Evolutionary conservation across 92 coral and sea anemone species (phyloP), one percentile per base, ranked within the genome.

Genomic region (Blastomussa wellsi): DNA sequence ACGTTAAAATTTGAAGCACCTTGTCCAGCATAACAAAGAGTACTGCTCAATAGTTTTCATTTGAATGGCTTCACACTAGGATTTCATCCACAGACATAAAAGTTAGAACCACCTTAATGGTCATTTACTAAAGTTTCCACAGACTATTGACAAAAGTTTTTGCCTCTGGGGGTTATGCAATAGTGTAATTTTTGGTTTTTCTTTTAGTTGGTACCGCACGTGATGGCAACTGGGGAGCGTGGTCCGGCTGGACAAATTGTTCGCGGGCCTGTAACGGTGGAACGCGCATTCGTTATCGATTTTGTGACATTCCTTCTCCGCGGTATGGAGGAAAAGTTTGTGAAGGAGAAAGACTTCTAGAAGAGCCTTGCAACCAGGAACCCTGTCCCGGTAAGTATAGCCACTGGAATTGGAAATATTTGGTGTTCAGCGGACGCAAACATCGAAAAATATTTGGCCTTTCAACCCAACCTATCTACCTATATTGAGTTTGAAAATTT

Each of bases 171-270:
- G n/a, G n/a, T n/a, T n/a, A n/a, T n/a, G n/a, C n/a, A n/a, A n/a
- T n/a, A n/a, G n/a, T n/a, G n/a, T n/a, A n/a, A n/a, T n/a, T n/a
- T n/a, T n/a, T 41, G 32, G 52, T 31, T 69, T 82, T 33, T n/a
- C 5, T 7, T 9, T 17, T 7, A 48, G 77, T 48, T 51, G 69
- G 35, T 26, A 37, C 64, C 6, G 3, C 59, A 15, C 84, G 79
- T 16, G 83, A 90, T 78, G 93, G 93, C 65, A 53, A 76, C n/a
- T 90, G 93, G 93, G 88, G 93, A 3, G 29, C 76, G 28, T 90
- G 93, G 93, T 82, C 93, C 24, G 65, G 67, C 60, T 86, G 93
- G 93, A 68, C 93, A 26, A 84, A 82, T 16, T 90, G 93, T 36
- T 66, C 93, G 64, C 78, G 90, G 35, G 68, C 74, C 49, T 90